Evolutionary conservation across 2,113 vertebrate genomes (phyloP).

Genomic region (Oreocharis arfaki): DNA sequence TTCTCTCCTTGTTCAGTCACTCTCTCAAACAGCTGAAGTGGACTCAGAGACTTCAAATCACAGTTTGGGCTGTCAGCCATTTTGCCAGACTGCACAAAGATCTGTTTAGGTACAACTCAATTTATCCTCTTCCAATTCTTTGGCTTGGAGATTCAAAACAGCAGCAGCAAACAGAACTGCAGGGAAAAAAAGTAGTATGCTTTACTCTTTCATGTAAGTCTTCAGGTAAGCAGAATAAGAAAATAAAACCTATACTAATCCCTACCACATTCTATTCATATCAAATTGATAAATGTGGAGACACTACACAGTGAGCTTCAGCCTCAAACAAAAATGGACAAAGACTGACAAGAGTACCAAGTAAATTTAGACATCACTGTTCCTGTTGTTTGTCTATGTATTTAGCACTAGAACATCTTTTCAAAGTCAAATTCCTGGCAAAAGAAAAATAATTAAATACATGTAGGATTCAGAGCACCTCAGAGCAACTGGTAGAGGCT

Average conservation of each 20-base stretch:
- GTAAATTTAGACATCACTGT: not conserved
- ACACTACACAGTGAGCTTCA: not conserved
- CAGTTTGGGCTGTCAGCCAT: slow-evolving; percentile 76
- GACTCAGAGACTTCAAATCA: slow-evolving; percentile 53
- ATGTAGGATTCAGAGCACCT: accelerated
- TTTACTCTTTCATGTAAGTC: not conserved
- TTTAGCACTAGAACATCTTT: not conserved
- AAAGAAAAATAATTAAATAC: not conserved
- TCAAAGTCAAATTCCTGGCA: not conserved
- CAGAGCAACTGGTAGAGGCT: not conserved
- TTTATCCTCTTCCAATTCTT: not conserved
- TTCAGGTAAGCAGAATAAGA: not conserved
- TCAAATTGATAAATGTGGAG: not conserved
- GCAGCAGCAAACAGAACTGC: slow-evolving; percentile 1
- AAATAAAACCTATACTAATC: not conserved
- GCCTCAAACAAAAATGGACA: not conserved
- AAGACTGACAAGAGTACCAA: not conserved
- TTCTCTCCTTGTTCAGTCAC: slow-evolving; percentile 81
- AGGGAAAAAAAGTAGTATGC: not conserved
- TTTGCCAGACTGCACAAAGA: not conserved
- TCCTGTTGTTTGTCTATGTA: not conserved
- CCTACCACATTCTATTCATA: not conserved
- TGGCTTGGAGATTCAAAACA: not conserved
- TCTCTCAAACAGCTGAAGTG: slow-evolving; percentile 80
- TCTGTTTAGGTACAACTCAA: not conserved